Evolutionary conservation across 1,140 invertebrate species (phyloP), one percentile per base, ranked within the genome.

Genomic region (Penaeus japonicus): DNA sequence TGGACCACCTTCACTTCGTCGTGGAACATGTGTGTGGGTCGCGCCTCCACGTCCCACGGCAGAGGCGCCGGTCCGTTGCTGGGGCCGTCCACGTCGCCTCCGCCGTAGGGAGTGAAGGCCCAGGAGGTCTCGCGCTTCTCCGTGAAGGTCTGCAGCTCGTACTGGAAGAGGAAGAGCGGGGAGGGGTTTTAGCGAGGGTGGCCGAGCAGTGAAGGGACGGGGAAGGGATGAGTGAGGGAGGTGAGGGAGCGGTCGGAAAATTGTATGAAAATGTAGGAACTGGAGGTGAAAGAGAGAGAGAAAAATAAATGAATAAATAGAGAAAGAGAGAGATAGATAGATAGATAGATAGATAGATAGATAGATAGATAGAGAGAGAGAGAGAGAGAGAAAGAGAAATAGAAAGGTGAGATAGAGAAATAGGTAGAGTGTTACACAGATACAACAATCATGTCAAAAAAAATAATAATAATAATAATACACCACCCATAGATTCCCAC

Each of bases 101-200:
- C 93, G 24, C 90, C 92, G 90, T 94, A 94, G 3, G 94, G 94
- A 77, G 93, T 92, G 91, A 92, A 94, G 7, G 93, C 92, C 94
- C 94, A 95, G 30, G 92, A 91, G 18, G 94, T 94, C 79, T 94
- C 93, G 30, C 94, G 91, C 54, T 93, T 93, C 91, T 95, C 94
- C 17, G 93, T 94, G 91, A 94, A 95, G n/a, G 94, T 94, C 91
- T 95, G 94, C 86, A 95, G 91, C 27, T 94, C 93, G 89, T 95
- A 95, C 94, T 95, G 91, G 24, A 89, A 39, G 39, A 27, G 24
- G 59, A 77, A 70, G 53, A 84, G 77, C 22, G 73, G 32, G 70
- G 0, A 55, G 22, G 15, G 30, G 12, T 1, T n/a, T 30, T 24
- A 27, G 15, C 24, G 24, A 55, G n/a, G n/a, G n/a, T n/a, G n/a